Evolutionary conservation across 1,140 invertebrate species (phyloP).

Genomic region (Phenacoccus solenopsis): DNA sequence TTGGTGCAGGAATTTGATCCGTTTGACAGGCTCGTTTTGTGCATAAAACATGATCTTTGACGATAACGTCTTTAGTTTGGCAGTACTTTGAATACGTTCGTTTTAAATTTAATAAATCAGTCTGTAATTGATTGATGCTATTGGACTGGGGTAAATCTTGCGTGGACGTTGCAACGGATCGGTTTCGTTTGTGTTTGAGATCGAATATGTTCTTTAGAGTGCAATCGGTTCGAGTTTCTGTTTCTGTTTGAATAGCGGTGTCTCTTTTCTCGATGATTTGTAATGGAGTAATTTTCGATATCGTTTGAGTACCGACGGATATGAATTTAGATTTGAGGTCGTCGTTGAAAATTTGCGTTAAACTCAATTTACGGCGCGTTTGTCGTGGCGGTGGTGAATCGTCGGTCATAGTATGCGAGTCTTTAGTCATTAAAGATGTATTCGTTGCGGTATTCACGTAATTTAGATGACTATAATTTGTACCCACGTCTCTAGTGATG

Average conservation of each 20-base stretch:
- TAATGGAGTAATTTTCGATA: slow-evolving; percentile 21
- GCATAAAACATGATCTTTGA: slow-evolving; percentile 32
- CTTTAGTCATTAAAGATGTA: neutral
- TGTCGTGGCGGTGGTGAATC: neutral
- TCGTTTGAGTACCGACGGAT: slow-evolving; percentile 20
- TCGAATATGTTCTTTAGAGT: slow-evolving; percentile 37
- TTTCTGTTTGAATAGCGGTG: slow-evolving; percentile 32
- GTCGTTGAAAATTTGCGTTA: neutral
- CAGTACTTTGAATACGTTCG: slow-evolving; percentile 9
- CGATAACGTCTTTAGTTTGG: slow-evolving; percentile 30
- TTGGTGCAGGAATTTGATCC: slow-evolving; percentile 27
- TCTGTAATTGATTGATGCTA: slow-evolving; percentile 20
- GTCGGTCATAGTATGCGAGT: slow-evolving; percentile 4
- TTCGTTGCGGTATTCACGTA: slow-evolving; percentile 19
- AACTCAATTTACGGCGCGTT: slow-evolving; percentile 17
- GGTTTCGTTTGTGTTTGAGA: slow-evolving; percentile 35
- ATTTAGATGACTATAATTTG: slow-evolving; percentile 27
- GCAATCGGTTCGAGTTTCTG: slow-evolving; percentile 35
- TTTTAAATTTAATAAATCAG: slow-evolving; percentile 7
- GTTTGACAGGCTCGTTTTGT: slow-evolving; percentile 32
- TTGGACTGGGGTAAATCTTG: slow-evolving; percentile 11
- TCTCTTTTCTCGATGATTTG: slow-evolving; percentile 31
- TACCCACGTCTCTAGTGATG: slow-evolving; percentile 45
- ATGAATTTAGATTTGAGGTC: neutral
- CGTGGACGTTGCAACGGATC: slow-evolving; percentile 29